Conservation (phyloP, 2,888 invertebrate genomes). For the Tanytarsus gracilentus region DNA sequence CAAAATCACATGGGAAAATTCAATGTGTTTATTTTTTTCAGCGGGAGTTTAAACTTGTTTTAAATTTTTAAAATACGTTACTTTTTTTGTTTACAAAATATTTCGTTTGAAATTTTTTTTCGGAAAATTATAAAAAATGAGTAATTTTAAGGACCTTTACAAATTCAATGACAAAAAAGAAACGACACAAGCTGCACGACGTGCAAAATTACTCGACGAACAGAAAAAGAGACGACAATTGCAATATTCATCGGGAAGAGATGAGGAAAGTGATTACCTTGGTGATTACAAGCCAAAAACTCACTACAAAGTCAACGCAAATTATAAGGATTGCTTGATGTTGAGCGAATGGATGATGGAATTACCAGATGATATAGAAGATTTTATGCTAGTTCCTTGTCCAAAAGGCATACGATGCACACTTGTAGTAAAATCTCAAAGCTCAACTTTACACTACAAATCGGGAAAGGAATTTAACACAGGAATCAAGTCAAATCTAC, state of each 20-base stretch:
- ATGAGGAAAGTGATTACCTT: neutral
- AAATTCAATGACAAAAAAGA: neutral
- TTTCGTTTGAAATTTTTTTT: too few species aligned
- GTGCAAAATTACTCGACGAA: neutral
- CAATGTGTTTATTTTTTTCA: too few species aligned
- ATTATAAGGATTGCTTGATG: slow-evolving; percentile 57
- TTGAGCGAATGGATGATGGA: slow-evolving; percentile 90
- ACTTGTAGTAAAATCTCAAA: slow-evolving; percentile 47
- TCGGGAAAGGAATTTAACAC: slow-evolving; percentile 51
- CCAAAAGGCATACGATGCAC: slow-evolving; percentile 76
- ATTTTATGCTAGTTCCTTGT: slow-evolving; percentile 69
- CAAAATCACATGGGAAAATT: too few species aligned
- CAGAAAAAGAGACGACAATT: neutral
- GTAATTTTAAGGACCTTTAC: neutral
- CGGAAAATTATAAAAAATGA: slow-evolving; percentile 3
- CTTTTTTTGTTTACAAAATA: too few species aligned
- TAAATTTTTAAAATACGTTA: too few species aligned
- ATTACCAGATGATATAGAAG: slow-evolving; percentile 65
- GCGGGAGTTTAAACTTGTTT: too few species aligned
- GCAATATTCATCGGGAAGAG: neutral
- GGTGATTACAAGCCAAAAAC: neutral
- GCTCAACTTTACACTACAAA: slow-evolving; percentile 50
- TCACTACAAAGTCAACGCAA: too few species aligned
- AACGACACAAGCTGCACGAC: neutral
- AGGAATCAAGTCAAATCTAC: slow-evolving; percentile 43